phyloP scores from a whole-genome alignment of 64 coral and sea anemone genomes.

The Pachyseris speciosa region DNA sequence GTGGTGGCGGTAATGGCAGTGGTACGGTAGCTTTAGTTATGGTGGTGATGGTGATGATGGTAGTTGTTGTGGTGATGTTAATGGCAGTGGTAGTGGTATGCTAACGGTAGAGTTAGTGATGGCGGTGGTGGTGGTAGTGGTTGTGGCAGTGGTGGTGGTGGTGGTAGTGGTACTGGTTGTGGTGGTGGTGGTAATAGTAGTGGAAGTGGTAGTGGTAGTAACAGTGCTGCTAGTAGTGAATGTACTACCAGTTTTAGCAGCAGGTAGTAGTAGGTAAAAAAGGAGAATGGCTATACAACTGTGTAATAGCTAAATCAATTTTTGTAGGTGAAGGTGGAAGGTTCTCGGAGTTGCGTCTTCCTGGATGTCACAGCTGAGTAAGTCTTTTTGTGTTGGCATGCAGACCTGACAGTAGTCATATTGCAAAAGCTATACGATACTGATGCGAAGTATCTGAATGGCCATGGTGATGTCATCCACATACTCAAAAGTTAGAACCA shows the following conservation, averaged over 20 bases:
- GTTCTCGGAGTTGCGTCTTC: not conserved
- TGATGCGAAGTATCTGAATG: too few relatives aligned
- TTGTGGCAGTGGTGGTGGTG: not conserved
- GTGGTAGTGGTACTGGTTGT: not conserved
- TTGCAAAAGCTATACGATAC: too few relatives aligned
- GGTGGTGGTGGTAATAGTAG: not conserved
- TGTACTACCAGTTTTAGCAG: too few relatives aligned
- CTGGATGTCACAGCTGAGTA: conserved; percentile 3
- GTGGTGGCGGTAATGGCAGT: too few relatives aligned
- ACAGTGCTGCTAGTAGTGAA: not conserved
- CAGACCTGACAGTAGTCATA: not conserved
- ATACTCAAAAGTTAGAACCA: too few relatives aligned
- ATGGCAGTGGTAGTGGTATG: not conserved
- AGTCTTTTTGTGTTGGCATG: not conserved
- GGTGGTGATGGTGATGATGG: too few relatives aligned
- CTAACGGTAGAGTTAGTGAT: not conserved
- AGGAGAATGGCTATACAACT: not conserved
- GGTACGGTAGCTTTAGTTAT: too few relatives aligned
- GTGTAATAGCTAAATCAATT: not conserved
- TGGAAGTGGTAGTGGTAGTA: not conserved
- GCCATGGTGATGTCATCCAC: too few relatives aligned
- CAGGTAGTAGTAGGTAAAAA: not conserved
- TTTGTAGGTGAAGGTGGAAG: not conserved
- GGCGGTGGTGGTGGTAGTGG: not conserved
- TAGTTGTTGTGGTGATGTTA: too few relatives aligned